phyloP scores from a whole-genome alignment of 2,797 vertebrate species.

The Leuciscus waleckii region DNA sequence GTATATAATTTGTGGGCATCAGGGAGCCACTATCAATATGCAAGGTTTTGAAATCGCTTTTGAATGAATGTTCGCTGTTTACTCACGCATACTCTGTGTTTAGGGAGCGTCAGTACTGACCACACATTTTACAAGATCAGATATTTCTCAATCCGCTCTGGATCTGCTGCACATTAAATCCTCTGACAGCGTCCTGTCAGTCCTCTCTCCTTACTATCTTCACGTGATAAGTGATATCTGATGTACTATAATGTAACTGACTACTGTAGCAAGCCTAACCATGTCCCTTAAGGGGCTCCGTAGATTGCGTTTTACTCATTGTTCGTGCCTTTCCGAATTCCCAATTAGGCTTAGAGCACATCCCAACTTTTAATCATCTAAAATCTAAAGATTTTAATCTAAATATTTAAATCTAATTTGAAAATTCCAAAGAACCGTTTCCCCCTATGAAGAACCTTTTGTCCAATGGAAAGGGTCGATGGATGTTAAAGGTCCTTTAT shows the following conservation, averaged over 20 bases:
- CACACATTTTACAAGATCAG: not conserved
- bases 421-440: not conserved
- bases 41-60: too few species aligned
- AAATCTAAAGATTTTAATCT: not conserved
- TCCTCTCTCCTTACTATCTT: not conserved
- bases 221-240: not conserved
- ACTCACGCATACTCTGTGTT: too few species aligned
- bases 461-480: not conserved
- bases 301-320: not conserved
- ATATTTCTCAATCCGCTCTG: not conserved
- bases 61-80: too few species aligned
- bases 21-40: too few species aligned
- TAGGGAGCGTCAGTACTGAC: not conserved
- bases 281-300: not conserved
- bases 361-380: not conserved
- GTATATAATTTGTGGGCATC: too few species aligned
- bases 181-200: not conserved
- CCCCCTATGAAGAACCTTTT: not conserved
- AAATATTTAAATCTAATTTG: not conserved
- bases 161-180: not conserved
- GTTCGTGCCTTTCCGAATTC: not conserved
- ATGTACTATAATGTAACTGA: too few species aligned
- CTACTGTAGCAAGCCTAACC: too few species aligned
- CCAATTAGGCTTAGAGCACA: not conserved
- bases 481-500: not conserved